Base-by-base conservation (phyloP, 1,140 invertebrate species). In the Arctopsyche grandis region DNA sequence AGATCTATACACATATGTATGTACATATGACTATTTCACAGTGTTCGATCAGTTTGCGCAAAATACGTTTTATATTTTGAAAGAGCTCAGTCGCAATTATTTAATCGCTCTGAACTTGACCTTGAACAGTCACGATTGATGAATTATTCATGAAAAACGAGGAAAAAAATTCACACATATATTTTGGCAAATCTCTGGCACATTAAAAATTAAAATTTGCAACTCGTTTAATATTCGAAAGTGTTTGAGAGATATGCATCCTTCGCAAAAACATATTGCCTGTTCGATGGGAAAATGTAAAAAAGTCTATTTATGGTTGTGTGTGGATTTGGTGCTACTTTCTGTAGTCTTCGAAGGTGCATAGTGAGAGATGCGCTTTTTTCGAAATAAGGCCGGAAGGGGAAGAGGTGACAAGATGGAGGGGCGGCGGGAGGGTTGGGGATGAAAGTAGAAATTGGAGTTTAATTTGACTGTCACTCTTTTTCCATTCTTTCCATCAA, bases 381-480 rank as follows among this genome's bases (percentile, higher is more conserved):
- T 52, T 52, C 48, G 10, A 10, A 16, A 16, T 12, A 10, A 5
- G 48, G 12, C 3, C 3, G 48, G 1, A 52, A 52, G 16, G 10
- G 12, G 48, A 46, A 5, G 10, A 52, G 16, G 48, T 52, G 48
- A 52, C 29, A 38, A 38, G 29, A 7, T 38, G 29, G 7, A 38
- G 48, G 48, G 48, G 48, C 12, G 29, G 48, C 48, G 48, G 12
- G 48, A 5, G 48, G 48, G 48, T 52, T 3, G 16, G 16, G 43
- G 16, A 44, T 44, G 69, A 46, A 71, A 46, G 38, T n/a, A 19
- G 43, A 46, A 71, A 71, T 71, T 71, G 16, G 69, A 71, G 69
- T 71, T 71, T 74, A 74, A 58, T 74, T 58, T 74, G 24, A 58
- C 71, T 74, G 71, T 58, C 71, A 58, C 46, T 56, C 71, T 74